Base-by-base conservation (phyloP, 1,140 invertebrate species). In the Cydia amplana region DNA sequence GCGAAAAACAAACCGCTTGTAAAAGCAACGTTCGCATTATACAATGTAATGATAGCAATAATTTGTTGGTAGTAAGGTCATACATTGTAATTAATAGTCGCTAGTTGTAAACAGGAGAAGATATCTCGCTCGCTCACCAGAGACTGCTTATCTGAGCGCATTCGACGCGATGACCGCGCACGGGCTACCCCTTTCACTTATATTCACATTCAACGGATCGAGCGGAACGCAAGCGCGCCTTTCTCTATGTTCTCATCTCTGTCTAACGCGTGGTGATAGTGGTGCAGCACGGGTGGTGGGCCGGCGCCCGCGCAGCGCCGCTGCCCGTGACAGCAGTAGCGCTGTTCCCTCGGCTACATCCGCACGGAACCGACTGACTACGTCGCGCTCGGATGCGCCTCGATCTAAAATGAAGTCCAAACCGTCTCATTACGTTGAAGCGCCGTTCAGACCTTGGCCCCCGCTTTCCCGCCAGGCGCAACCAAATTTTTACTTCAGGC, bases 401-500 rank as follows among this genome's bases (percentile, higher is more conserved):
- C 84, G 87, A 85, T 86, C 83, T 78, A 78, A 87, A 84, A 93
- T 93, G 91, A 93, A 92, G 87, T 93, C 91, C 77, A 92, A 92
- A 85, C 90, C 93, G 90, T 82, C 91, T 85, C 89, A 92, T 79
- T 85, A 93, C 89, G 87, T 85, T 80, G 86, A 92, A 83, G 81
- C 87, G 85, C 87, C 90, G 81, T 93, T 92, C 75, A 89, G 94
- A 83, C 93, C 95, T 4, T 95, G 95, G 94, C 94, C 95, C 0
- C 93, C 95, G 79, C 91, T 95, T 84, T 94, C 95, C 82, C 89
- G 94, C 1, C 94, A 94, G 79, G 87, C 90, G 76, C 92, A 93
- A 14, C 89, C 91, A 4, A 94, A 94, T 46, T 94, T 95, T 81
- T 95, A 94, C 79, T 95, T 95, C 81, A 93, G 95, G 9, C 94